These are phyloP conservation scores for Himalopsyche anomala DNA, from an alignment of 2,888 invertebrate species.

Conservation along the genomic window DNA sequence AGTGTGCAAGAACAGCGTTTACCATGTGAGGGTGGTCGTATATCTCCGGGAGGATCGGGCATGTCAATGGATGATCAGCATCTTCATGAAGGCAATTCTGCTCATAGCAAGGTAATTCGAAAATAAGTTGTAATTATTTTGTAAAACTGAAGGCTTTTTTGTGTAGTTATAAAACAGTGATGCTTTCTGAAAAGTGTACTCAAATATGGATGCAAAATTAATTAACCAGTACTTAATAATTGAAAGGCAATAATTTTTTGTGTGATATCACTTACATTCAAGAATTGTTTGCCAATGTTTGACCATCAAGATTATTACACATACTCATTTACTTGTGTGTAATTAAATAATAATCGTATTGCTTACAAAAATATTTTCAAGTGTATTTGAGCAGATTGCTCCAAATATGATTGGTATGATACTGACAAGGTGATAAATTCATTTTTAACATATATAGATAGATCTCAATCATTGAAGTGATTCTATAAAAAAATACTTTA, in stretches of 20 bases:
- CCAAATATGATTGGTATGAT: not conserved
- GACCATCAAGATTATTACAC: not conserved
- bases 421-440: not conserved
- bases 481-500: too few relatives aligned
- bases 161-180: constrained; percentile 13
- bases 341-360: not conserved
- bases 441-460: too few relatives aligned
- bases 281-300: constrained; percentile 20
- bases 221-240: not conserved
- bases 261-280: constrained; percentile 6
- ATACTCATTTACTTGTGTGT: not conserved
- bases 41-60: constrained; percentile 75
- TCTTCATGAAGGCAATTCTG: constrained; percentile 78
- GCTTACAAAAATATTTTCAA: not conserved
- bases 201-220: constrained; percentile 24
- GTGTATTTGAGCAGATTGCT: not conserved
- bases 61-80: constrained; percentile 75
- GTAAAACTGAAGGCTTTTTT: constrained; percentile 41
- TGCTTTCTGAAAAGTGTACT: constrained; percentile 14
- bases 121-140: constrained; percentile 3
- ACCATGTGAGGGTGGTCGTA: constrained; percentile 80
- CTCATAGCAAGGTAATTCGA: constrained; percentile 85
- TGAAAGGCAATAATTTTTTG: constrained; percentile 6
- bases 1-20: constrained; percentile 97
- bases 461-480: too few relatives aligned